Conservation (phyloP, 2,888 invertebrate genomes). For the Globia sparganii region DNA sequence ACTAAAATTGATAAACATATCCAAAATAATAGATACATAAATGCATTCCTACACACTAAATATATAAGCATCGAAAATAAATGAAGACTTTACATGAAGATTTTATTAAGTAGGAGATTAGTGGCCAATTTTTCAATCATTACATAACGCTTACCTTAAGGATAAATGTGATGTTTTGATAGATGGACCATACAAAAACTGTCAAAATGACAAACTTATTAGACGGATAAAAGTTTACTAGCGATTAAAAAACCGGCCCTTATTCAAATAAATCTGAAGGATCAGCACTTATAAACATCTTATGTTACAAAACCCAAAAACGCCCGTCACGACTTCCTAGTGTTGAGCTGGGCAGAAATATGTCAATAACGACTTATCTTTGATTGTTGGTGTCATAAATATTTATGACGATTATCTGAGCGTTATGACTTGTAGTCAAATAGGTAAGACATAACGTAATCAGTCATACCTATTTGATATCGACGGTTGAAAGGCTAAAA, state of each 20-base stretch:
- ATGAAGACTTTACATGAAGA: too few species aligned
- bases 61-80: too few species aligned
- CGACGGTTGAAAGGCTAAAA: too few species aligned
- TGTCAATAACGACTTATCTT: constrained; percentile 16
- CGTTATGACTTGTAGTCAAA: constrained; percentile 36
- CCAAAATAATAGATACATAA: too few species aligned
- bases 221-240: too few species aligned
- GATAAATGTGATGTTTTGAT: too few species aligned
- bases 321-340: neutral
- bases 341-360: constrained; percentile 8
- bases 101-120: neutral
- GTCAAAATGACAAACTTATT: too few species aligned
- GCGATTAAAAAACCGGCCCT: too few species aligned
- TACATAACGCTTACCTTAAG: too few species aligned
- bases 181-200: too few species aligned
- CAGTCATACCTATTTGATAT: constrained; percentile 20
- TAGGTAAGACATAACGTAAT: constrained; percentile 27
- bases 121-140: neutral
- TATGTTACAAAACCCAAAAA: neutral
- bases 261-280: neutral
- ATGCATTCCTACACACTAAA: too few species aligned
- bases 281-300: neutral
- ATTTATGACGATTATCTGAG: constrained; percentile 29
- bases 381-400: constrained; percentile 41
- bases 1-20: too few species aligned